Base-by-base conservation (phyloP, 2,113 vertebrate species). In the Spea bombifrons region DNA sequence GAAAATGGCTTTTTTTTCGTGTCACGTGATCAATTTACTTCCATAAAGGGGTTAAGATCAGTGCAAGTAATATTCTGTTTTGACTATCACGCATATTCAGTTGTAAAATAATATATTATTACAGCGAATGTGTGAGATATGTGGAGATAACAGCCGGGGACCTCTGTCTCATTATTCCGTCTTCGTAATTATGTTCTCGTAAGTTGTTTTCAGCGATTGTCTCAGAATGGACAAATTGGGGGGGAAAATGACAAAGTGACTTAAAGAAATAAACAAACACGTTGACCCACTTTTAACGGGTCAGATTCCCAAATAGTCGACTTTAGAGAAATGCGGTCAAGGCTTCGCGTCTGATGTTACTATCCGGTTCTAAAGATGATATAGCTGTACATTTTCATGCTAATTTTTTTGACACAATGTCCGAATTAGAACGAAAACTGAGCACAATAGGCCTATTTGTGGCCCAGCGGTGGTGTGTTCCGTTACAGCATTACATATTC, bases 1-100 rank as follows among this genome's bases (percentile, higher is more conserved):
- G 84, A 86, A 91, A 90, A 90, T 88, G 88, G 88, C 82, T 86
- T 90, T 89, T 88, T 88, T 67, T 75, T 73, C 82, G 79, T 79
- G 75, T 84, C 86, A 84, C 87, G 83, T 82, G 86, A 88, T 90
- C 89, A 87, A 89, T 90, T 90, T 87, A 65, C 81, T 84, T 85
- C 82, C 78, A 1, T 81, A 84, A 88, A 88, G 44, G 83, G 83
- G 85, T 87, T 88, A 85, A 88, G 84, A 82, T 89, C 90, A 75
- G 87, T 87, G 87, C 84, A 90, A 91, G 73, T 81, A 43, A 8
- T 75, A 73, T 65, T 84, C 81, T 75, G 52, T 84, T 30, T 30
- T 30, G 84, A 81, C 77, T 83, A 83, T 8, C 30, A 46, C 73
- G 13, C 47, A 46, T 55, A 71, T 17, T 66, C 48, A 53, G 57